These are phyloP conservation scores for Sceloporus tristichus DNA, from an alignment of 2,113 vertebrate species.

Conservation along the genomic window DNA sequence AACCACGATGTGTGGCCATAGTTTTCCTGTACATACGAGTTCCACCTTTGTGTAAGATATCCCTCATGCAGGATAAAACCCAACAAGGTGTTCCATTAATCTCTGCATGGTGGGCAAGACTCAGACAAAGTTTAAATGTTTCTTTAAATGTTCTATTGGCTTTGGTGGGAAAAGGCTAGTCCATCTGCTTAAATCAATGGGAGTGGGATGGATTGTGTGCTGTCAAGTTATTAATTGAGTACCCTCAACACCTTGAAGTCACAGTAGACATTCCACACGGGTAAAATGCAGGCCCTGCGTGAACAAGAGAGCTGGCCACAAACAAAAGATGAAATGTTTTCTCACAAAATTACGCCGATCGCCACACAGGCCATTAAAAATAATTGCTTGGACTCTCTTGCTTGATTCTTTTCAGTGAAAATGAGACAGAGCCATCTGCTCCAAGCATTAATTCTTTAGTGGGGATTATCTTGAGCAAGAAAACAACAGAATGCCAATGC, in stretches of 20 bases:
- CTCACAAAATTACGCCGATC: constrained; percentile 84
- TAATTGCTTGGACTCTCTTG: constrained; percentile 83
- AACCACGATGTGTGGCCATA: background rate
- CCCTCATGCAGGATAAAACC: background rate
- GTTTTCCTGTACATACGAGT: background rate
- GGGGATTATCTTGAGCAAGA: constrained; percentile 82
- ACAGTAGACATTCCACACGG: constrained; percentile 17
- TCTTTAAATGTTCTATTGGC: background rate
- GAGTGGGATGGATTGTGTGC: background rate
- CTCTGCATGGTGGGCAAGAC: background rate
- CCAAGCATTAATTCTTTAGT: constrained; percentile 80
- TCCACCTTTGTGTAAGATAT: background rate
- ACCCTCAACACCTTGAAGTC: constrained; percentile 32
- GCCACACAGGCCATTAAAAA: constrained; percentile 82
- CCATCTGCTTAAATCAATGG: background rate
- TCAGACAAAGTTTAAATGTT: background rate
- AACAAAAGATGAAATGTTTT: constrained; percentile 81
- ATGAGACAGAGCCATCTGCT: constrained; percentile 84
- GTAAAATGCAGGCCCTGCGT: constrained; percentile 49
- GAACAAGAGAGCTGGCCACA: constrained; percentile 64
- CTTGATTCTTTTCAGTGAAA: constrained; percentile 82
- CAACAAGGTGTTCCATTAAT: constrained; percentile 11
- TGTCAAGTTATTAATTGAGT: background rate
- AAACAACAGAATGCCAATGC: constrained; percentile 77
- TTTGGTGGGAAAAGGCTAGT: background rate